phyloP scores from a whole-genome alignment of 2,113 vertebrate genomes.

The Haliaeetus leucogaster region DNA sequence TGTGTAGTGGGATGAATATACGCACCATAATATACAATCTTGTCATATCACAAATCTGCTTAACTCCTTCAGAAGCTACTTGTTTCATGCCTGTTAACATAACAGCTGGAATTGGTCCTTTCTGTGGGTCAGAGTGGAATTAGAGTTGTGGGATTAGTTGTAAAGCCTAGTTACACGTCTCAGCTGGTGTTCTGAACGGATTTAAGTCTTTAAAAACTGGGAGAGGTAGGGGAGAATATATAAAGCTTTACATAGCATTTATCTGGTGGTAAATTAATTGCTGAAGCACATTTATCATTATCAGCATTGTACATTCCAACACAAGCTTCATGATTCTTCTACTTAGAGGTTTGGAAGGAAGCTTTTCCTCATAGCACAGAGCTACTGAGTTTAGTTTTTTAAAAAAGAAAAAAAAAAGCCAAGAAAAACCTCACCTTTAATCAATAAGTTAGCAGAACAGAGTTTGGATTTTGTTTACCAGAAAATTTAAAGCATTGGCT shows the following conservation, averaged over 20 bases:
- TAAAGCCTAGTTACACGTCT: not conserved
- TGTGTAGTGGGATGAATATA: not conserved
- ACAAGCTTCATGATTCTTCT: not conserved
- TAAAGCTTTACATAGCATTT: not conserved
- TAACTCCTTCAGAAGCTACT: not conserved
- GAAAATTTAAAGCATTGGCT: not conserved
- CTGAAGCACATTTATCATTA: not conserved
- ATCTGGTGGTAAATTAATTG: not conserved
- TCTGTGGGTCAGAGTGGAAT: slow-evolving; percentile 33
- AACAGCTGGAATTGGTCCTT: not conserved
- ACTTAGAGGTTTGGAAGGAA: not conserved
- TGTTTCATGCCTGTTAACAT: not conserved
- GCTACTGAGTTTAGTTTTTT: not conserved
- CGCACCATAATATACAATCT: rapidly evolving
- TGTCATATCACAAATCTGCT: rapidly evolving
- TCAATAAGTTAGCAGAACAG: not conserved
- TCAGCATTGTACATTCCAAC: not conserved
- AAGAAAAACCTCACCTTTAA: not conserved
- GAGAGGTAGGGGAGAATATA: not conserved
- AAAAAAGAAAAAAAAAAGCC: not conserved
- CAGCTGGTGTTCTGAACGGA: not conserved
- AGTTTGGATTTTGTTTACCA: not conserved
- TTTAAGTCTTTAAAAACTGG: not conserved
- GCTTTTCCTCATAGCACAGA: not conserved
- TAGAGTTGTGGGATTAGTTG: slow-evolving; percentile 42